A percentile compares a stretch with the other conserved stretches of the same genome.
Conservation (phyloP, 2,888 invertebrate species). For the Drosophila peninsularis region DNA sequence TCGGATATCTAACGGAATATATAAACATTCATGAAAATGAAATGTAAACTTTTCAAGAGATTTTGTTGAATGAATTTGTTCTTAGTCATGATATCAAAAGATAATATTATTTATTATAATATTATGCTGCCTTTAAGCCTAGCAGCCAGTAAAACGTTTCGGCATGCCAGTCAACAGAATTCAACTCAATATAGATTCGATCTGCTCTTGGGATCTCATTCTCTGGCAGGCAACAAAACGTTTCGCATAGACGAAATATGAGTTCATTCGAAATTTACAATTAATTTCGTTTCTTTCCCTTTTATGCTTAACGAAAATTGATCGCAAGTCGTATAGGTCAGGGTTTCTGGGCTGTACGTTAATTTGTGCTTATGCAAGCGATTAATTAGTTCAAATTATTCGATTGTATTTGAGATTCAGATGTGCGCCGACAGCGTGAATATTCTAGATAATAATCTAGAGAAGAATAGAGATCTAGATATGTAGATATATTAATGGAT, state of each 20-base stretch:
- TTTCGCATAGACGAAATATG: neutral
- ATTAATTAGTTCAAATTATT: conserved; percentile 7
- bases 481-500: neutral
- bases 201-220: neutral
- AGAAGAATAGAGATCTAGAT: neutral
- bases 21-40: neutral
- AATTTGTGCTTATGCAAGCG: neutral
- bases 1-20: neutral
- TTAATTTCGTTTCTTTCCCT: neutral
- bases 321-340: conserved; percentile 11
- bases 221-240: no score
- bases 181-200: no score
- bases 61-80: neutral
- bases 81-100: no score
- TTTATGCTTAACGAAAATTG: neutral
- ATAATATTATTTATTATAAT: no score
- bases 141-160: neutral
- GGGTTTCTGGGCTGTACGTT: neutral
- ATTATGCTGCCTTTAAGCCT: no score
- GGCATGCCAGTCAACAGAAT: no score
- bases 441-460: neutral
- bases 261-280: neutral
- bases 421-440: neutral
- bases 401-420: conserved; percentile 5
- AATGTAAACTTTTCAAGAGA: conserved; percentile 7